Evolutionary conservation across 2,113 vertebrate genomes (phyloP).

Genomic region (Epinephelus fuscoguttatus): DNA sequence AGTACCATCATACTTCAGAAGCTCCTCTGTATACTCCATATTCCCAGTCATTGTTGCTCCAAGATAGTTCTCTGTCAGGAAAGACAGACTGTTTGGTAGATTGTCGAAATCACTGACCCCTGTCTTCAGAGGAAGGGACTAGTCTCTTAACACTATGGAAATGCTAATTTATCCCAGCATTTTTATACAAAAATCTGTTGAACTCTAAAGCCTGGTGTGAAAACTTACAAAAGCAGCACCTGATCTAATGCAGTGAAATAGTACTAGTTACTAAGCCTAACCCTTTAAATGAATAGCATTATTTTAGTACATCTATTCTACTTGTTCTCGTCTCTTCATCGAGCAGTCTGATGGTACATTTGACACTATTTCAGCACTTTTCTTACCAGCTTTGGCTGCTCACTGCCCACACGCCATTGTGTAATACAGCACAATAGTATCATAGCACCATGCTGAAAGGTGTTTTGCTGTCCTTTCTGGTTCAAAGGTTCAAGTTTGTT

Average conservation of each 20-base stretch:
- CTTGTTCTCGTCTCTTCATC: background rate
- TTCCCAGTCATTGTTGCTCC: background rate
- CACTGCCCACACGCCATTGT: background rate
- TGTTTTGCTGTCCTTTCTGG: too few relatives aligned
- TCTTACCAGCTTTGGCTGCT: too few relatives aligned
- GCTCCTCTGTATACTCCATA: background rate
- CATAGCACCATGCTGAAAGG: too few relatives aligned
- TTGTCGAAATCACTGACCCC: background rate
- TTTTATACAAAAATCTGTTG: background rate
- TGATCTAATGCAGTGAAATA: background rate
- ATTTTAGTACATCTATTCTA: background rate
- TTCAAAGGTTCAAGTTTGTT: too few relatives aligned
- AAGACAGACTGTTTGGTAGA: background rate
- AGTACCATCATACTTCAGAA: background rate
- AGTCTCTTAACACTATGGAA: background rate
- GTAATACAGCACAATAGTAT: background rate
- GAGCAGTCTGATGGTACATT: background rate
- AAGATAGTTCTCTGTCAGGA: slow-evolving; percentile 1
- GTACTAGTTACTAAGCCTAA: too few relatives aligned
- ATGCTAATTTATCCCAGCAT: background rate
- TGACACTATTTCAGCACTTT: background rate
- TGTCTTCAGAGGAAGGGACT: background rate
- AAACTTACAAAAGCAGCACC: background rate
- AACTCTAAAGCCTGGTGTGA: background rate
- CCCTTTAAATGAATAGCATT: too few relatives aligned